A percentile compares a stretch with the other conserved stretches of the same genome.
Evolutionary conservation across 1,140 invertebrate genomes (phyloP).

Genomic region (Drosophila lowei): DNA sequence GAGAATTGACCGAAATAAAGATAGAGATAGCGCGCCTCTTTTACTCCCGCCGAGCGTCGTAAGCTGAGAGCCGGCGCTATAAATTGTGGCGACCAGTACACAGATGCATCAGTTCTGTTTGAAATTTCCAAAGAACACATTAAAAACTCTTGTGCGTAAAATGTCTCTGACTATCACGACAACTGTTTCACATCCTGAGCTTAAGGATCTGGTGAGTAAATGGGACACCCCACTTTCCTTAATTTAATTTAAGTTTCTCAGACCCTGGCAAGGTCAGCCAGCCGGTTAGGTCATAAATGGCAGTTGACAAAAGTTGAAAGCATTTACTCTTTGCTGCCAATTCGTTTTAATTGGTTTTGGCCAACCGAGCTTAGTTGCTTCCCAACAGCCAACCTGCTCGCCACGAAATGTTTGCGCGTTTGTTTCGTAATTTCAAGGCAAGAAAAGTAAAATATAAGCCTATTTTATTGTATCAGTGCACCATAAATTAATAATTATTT

Average conservation of each 20-base stretch:
- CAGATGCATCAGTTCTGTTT: slow-evolving; percentile 46
- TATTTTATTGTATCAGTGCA: not conserved
- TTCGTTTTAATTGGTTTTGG: slow-evolving; percentile 48
- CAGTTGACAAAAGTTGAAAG: slow-evolving; percentile 36
- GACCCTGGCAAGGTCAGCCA: slow-evolving; percentile 37
- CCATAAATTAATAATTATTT: not conserved
- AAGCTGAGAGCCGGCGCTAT: slow-evolving; percentile 48
- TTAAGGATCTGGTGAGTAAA: slow-evolving; percentile 70
- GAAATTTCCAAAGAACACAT: slow-evolving; percentile 44
- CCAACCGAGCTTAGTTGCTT: slow-evolving; percentile 60
- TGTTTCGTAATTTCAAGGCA: slow-evolving; percentile 76
- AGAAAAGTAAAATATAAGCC: slow-evolving; percentile 9
- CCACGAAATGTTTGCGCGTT: slow-evolving; percentile 64
- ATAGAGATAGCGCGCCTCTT: slow-evolving; percentile 31
- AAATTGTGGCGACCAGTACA: slow-evolving; percentile 48
- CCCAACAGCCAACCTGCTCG: slow-evolving; percentile 47
- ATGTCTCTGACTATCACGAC: slow-evolving; percentile 68
- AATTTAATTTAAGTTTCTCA: slow-evolving; percentile 35
- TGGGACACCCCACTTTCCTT: not conserved
- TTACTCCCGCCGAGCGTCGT: slow-evolving; percentile 16
- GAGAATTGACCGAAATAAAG: slow-evolving; percentile 19
- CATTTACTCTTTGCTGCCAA: slow-evolving; percentile 21
- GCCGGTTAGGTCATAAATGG: slow-evolving; percentile 37
- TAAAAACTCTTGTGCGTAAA: slow-evolving; percentile 26
- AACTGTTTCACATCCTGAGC: slow-evolving; percentile 62